A percentile compares a stretch with the other conserved stretches of the same genome.
These are phyloP conservation scores for Fopius arisanus DNA, from an alignment of 1,140 invertebrate species.

Conservation along the genomic window DNA sequence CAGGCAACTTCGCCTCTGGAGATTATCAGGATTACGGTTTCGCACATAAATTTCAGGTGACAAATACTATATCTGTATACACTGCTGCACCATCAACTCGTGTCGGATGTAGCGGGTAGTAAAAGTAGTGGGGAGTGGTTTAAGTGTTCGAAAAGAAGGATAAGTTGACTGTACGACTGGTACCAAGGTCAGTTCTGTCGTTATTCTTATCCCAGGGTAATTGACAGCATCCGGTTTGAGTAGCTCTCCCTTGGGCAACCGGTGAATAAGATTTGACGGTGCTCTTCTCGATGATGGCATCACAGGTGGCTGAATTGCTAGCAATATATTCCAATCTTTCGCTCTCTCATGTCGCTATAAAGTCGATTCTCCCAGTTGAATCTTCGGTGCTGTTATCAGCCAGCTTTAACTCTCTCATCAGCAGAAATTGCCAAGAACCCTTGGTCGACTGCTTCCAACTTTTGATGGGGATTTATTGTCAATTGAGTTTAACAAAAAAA, in stretches of 20 bases:
- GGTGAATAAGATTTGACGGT: neutral
- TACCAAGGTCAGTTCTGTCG: constrained; percentile 12
- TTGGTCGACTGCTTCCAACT: neutral
- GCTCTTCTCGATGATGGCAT: neutral
- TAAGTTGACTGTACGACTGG: constrained; percentile 2
- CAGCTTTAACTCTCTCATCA: neutral
- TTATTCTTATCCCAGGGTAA: constrained; percentile 24
- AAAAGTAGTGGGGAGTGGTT: neutral
- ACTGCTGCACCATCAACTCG: neutral
- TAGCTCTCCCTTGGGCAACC: neutral
- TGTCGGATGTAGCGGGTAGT: neutral
- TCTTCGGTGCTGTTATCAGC: neutral
- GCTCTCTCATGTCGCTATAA: neutral
- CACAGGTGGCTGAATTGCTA: neutral
- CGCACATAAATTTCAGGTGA: constrained; percentile 27
- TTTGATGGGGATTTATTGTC: neutral
- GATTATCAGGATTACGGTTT: constrained; percentile 28
- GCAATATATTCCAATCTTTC: neutral
- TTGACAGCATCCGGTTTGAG: constrained; percentile 16
- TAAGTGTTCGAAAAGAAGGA: neutral
- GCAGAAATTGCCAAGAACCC: neutral
- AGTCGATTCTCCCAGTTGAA: neutral
- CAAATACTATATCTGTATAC: neutral
- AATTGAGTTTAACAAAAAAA: too few species aligned
- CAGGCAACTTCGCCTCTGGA: constrained; percentile 5